Conservation (phyloP, 2,888 invertebrate species). For the Hololepta plana region DNA sequence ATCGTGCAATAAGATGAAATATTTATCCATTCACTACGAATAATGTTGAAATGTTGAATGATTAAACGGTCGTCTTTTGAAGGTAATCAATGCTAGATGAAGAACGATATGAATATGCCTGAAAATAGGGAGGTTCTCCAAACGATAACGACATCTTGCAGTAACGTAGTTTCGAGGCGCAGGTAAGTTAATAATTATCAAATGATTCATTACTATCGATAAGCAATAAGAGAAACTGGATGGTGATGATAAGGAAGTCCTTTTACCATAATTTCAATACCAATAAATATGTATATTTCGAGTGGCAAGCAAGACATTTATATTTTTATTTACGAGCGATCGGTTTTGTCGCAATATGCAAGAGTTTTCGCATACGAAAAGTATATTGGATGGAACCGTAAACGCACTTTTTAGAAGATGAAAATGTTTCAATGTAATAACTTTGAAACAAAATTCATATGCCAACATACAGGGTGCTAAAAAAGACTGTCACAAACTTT, state of each 20-base stretch:
- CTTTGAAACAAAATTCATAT: no score
- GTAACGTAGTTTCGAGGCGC: slow-evolving; percentile 19
- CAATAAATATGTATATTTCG: no score
- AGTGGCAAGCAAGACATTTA: slow-evolving; percentile 11
- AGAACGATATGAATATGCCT: slow-evolving; percentile 11
- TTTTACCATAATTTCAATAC: no score
- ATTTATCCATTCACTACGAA: slow-evolving; percentile 1
- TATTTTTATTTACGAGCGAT: slow-evolving; percentile 10
- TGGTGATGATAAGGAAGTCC: no score
- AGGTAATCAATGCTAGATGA: slow-evolving; percentile 9
- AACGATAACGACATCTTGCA: slow-evolving; percentile 23
- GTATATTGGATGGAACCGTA: no score
- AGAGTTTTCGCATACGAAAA: no score
- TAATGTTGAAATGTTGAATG: slow-evolving; percentile 1
- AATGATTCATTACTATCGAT: slow-evolving; percentile 2
- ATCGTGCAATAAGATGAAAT: not conserved
- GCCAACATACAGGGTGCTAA: no score
- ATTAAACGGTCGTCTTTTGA: not conserved
- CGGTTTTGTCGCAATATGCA: no score
- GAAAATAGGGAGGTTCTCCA: slow-evolving; percentile 25
- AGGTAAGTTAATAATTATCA: slow-evolving; percentile 14
- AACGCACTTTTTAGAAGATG: no score
- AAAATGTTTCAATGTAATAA: no score
- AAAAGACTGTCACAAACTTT: no score
- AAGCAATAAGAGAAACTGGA: no score